Evolutionary conservation across 2,797 vertebrate species (phyloP).

Genomic region (Cyprinella venusta): DNA sequence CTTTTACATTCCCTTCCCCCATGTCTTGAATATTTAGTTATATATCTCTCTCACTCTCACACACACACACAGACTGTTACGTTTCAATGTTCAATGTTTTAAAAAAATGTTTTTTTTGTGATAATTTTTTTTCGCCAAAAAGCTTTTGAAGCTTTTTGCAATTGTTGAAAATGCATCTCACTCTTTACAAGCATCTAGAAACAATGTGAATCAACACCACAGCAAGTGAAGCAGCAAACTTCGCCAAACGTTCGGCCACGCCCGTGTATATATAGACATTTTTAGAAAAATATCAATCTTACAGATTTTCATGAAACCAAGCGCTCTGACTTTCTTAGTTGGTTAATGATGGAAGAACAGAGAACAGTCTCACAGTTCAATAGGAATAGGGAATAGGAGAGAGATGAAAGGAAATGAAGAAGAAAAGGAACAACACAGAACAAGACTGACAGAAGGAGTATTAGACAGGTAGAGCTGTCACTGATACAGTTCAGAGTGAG

Average conservation of each 20-base stretch:
- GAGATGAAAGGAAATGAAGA: background rate
- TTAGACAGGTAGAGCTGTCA: constrained; percentile 40
- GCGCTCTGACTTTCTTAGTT: background rate
- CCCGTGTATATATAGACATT: background rate
- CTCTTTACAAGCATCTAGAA: background rate
- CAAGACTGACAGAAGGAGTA: constrained; percentile 19
- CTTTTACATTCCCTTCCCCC: too few relatives aligned
- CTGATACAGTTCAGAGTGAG: constrained; percentile 35
- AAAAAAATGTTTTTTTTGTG: too few relatives aligned
- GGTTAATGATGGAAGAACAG: background rate
- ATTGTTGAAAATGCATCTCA: too few relatives aligned
- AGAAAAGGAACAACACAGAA: constrained; percentile 5
- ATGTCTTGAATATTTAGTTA: too few relatives aligned
- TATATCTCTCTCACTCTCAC: too few relatives aligned
- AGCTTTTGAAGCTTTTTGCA: too few relatives aligned
- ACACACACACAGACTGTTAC: too few relatives aligned
- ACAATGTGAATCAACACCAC: background rate
- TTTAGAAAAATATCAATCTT: background rate
- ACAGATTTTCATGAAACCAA: background rate
- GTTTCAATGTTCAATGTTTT: too few relatives aligned
- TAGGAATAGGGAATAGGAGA: constrained; percentile 19
- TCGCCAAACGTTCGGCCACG: background rate
- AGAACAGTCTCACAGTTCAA: background rate
- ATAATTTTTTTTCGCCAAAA: background rate
- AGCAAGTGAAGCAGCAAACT: background rate